Evolutionary conservation across 2,888 invertebrate genomes (phyloP).

Genomic region (Lissonota sp.): DNA sequence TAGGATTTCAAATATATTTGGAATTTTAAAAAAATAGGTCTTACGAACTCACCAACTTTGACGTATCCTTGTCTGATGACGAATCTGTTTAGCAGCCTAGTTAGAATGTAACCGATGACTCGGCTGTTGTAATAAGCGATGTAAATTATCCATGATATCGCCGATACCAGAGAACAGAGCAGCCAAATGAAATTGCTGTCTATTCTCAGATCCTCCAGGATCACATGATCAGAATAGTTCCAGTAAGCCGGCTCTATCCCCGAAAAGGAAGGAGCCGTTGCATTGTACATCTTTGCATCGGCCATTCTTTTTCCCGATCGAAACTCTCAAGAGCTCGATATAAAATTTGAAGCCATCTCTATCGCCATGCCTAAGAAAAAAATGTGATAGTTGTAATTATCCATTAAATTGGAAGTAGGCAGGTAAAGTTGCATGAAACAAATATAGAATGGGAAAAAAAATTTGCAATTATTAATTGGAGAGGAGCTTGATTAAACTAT

Average conservation of each 20-base stretch:
- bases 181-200: slow-evolving; percentile 92
- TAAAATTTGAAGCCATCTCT: slow-evolving; percentile 67
- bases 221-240: slow-evolving; percentile 87
- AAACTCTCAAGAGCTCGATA: slow-evolving; percentile 50
- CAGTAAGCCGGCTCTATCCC: slow-evolving; percentile 84
- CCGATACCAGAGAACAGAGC: slow-evolving; percentile 92
- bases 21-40: slow-evolving; percentile 37
- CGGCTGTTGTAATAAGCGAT: slow-evolving; percentile 97
- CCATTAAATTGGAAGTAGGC: too few relatives aligned
- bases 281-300: slow-evolving; percentile 73
- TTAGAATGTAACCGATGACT: slow-evolving; percentile 94
- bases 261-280: slow-evolving; percentile 76
- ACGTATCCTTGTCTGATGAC: slow-evolving; percentile 94
- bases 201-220: slow-evolving; percentile 89
- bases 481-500: too few relatives aligned
- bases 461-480: too few relatives aligned
- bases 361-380: slow-evolving; percentile 63
- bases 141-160: slow-evolving; percentile 96
- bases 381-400: background rate
- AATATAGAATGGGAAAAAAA: too few relatives aligned
- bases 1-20: background rate
- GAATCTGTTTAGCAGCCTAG: slow-evolving; percentile 94
- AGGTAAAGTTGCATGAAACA: too few relatives aligned
- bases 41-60: slow-evolving; percentile 90
- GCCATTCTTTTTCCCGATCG: slow-evolving; percentile 69